Conservation (phyloP, 2,113 vertebrate species). For the Psammodynastes pulverulentus region DNA sequence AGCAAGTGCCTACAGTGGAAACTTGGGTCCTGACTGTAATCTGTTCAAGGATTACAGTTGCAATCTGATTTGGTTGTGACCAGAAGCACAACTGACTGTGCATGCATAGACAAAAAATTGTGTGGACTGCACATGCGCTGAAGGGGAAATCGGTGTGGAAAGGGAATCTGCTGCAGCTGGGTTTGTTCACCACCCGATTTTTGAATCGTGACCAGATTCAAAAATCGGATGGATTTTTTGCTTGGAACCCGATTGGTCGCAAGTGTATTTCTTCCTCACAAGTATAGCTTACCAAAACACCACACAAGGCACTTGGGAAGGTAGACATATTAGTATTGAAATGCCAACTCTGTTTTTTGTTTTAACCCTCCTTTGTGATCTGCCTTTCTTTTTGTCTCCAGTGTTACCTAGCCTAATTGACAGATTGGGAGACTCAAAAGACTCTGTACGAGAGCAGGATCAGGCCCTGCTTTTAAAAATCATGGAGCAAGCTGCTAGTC, state of each 20-base stretch:
- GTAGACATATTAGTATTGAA: not conserved
- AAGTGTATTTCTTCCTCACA: not conserved
- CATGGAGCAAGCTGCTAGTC: conserved; percentile 90
- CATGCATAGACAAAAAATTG: too few species aligned
- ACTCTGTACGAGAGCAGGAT: conserved; percentile 94
- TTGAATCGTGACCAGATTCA: too few species aligned
- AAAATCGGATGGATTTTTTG: too few species aligned
- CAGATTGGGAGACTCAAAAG: conserved; percentile 92
- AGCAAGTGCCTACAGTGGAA: not conserved
- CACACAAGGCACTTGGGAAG: not conserved
- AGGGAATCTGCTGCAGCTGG: too few species aligned
- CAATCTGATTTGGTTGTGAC: too few species aligned
- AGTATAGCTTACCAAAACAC: not conserved
- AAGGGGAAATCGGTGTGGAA: too few species aligned
- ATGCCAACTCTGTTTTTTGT: not conserved
- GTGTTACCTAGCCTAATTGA: conserved; percentile 96
- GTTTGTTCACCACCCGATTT: too few species aligned
- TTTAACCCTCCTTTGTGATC: not conserved
- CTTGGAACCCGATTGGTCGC: too few species aligned
- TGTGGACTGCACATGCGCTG: too few species aligned
- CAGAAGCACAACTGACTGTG: too few species aligned
- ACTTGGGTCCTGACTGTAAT: too few species aligned
- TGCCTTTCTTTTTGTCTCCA: conserved; percentile 54
- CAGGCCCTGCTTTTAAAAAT: conserved; percentile 93
- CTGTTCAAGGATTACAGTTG: too few species aligned